Evolutionary conservation across 2,797 vertebrate genomes (phyloP).

Genomic region (Vespertilio murinus): DNA sequence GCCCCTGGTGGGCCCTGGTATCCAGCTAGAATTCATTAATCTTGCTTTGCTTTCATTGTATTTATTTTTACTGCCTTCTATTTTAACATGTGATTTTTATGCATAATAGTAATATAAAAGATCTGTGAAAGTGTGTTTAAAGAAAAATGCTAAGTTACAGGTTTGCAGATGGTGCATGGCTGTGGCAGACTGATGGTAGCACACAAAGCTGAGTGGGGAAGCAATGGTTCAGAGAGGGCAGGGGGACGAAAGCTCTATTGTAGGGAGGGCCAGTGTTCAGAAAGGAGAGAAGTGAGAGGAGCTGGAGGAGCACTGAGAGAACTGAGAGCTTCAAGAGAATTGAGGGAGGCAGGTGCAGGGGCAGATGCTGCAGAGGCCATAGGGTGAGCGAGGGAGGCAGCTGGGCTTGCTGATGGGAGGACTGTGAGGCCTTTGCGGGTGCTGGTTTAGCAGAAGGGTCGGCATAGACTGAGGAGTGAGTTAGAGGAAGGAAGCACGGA

Average conservation of each 20-base stretch:
- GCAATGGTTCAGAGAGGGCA: background rate
- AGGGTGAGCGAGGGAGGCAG: background rate
- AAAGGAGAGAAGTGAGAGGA: background rate
- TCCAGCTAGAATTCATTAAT: background rate
- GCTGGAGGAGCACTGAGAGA: background rate
- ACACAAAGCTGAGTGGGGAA: background rate
- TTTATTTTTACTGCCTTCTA: conserved; percentile 4
- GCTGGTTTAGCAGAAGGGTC: background rate
- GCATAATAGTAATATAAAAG: background rate
- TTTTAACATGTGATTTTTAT: background rate
- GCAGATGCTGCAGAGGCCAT: background rate
- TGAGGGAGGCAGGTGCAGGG: background rate
- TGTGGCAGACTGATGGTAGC: background rate
- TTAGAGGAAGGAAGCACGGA: background rate
- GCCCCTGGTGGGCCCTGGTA: background rate
- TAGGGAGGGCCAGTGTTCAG: background rate
- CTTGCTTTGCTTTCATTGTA: background rate
- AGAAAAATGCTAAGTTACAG: conserved; percentile 12
- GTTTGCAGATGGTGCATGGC: background rate
- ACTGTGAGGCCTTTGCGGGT: background rate
- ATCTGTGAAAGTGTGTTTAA: background rate
- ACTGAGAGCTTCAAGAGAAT: background rate
- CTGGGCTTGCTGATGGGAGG: background rate
- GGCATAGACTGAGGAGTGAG: background rate
- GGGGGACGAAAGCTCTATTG: background rate